Base-by-base conservation (phyloP, 2,113 vertebrate species). In the Fulmarus glacialis region DNA sequence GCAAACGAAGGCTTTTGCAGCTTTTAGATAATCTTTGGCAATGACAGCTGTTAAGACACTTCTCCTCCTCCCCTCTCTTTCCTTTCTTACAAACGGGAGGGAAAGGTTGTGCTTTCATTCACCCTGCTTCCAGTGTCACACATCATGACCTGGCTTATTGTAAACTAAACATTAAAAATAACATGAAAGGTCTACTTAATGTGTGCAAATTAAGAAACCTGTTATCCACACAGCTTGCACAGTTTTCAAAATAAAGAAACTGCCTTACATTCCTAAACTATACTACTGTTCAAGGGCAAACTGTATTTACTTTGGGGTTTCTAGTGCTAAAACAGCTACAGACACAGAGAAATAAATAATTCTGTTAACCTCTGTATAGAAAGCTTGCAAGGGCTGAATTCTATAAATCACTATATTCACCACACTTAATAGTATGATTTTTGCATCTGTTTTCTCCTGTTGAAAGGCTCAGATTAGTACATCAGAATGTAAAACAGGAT, bases 21-120 rank as follows among this genome's bases (percentile, higher is more conserved):
- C 97, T 98, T 99, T 98, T 98, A 99, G 98, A 98, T 98, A 98
- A 99, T 97, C 94, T 95, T 97, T 97, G 98, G 95, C 97, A 98
- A 92, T 96, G 98, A 97, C 98, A 98, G 97, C 87, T 98, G 98
- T 97, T 97, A 97, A 98, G 97, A 97, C 94, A 96, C 97, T 98
- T 98, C 85, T 83, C 84, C 93, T 95, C 70, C 66, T 90, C 88
- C 94, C 87, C 11, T 7, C 64, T 83, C 43, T 78, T 82, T 93
- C 60, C 11, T 90, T 92, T 86, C 48, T 87, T 71, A 66, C 22
- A 66, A 94, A 53, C 0, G 1, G 20, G 75, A 86, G 60, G 40
- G 59, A 36, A 77, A 95, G 56, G 63, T 71, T 81, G 32, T 91
- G 48, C 60, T 97, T 95, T 91, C 71, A 86, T 79, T 90, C 68